Base-by-base conservation (phyloP, 1,140 invertebrate species). In the Aricia agestis region DNA sequence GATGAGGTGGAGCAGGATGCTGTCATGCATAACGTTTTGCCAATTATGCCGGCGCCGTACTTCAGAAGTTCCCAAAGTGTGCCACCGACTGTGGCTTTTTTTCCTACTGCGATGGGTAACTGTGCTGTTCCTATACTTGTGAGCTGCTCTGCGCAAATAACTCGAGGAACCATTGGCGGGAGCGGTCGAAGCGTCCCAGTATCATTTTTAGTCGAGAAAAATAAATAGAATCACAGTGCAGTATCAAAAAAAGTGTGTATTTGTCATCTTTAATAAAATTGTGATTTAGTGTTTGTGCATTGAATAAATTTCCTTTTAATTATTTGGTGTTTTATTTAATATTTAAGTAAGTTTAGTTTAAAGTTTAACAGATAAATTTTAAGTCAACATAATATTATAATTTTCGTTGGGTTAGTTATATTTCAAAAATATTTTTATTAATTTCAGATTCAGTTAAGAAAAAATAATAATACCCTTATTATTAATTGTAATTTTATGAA, bases 21-120 rank as follows among this genome's bases (percentile, higher is more conserved):
- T 31, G 80, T 82, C 11, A 78, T 89, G 71, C 78, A 82, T n/a
- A 90, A 86, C 70, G 82, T 85, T 65, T 71, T 87, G 32, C 86
- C 86, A 13, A 88, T 80, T 1, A 88, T 88, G 85, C 71, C 80
- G n/a, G 69, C 78, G 6, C 82, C 82, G 2, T 83, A 75, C 63
- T 70, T 68, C 9, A 77, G 80, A 13, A 71, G 73, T 36, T 67
- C 70, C 18, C 65, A 70, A 59, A 25, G 17, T 13, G 66, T 66
- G 15, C 58, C 36, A 10, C 71, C 36, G n/a, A 58, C 42, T 41
- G 17, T 58, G 36, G 36, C 45, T 15, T 15, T n/a, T n/a, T 80
- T 69, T 68, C 76, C 80, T 15, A 19, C 69, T 4, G 57, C 31
- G 11, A 18, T 42, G 72, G 68, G 36, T 76, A 66, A 71, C 65